Evolutionary conservation across 37 sponge, comb jelly and placozoan species (phyloP).

Genomic region (Cladorhizidae sp.): DNA sequence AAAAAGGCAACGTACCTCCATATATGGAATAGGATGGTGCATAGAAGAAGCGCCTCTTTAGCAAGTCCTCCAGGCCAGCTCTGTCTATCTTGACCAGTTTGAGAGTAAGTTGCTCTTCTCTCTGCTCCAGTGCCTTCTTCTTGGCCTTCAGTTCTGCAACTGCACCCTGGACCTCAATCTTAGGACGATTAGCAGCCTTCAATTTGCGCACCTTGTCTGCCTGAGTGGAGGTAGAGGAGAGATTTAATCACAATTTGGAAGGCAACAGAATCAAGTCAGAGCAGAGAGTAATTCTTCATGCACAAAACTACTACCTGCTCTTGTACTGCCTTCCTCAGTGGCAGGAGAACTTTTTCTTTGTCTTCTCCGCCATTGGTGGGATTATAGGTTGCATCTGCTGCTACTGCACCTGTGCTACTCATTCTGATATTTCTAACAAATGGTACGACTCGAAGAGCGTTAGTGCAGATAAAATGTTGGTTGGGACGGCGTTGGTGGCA

Average conservation of each 20-base stretch:
- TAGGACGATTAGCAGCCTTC: constrained; percentile 63
- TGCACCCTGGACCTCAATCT: constrained; percentile 69
- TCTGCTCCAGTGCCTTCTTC: constrained; percentile 81
- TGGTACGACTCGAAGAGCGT: too few species aligned
- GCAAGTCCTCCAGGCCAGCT: constrained; percentile 73
- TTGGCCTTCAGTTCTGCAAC: constrained; percentile 74
- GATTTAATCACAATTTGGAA: neutral
- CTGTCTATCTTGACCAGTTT: constrained; percentile 73
- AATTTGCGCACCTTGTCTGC: constrained; percentile 66
- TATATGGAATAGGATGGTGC: constrained; percentile 88
- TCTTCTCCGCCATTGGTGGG: neutral
- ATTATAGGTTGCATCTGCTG: too few species aligned
- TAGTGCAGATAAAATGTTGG: too few species aligned
- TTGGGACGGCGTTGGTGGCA: too few species aligned
- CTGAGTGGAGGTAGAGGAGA: constrained; percentile 16
- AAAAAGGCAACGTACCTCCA: too few species aligned
- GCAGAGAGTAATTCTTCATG: neutral
- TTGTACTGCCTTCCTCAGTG: constrained; percentile 61
- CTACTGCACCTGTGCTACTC: too few species aligned
- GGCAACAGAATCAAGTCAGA: neutral
- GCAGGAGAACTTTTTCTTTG: constrained; percentile 39
- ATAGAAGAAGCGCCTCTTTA: constrained; percentile 92
- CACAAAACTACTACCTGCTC: constrained; percentile 50
- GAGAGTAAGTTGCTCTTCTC: constrained; percentile 70
- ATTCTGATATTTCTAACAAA: too few species aligned